These are phyloP conservation scores for Nomada lathburiana DNA, from an alignment of 2,888 invertebrate species.

Conservation along the genomic window DNA sequence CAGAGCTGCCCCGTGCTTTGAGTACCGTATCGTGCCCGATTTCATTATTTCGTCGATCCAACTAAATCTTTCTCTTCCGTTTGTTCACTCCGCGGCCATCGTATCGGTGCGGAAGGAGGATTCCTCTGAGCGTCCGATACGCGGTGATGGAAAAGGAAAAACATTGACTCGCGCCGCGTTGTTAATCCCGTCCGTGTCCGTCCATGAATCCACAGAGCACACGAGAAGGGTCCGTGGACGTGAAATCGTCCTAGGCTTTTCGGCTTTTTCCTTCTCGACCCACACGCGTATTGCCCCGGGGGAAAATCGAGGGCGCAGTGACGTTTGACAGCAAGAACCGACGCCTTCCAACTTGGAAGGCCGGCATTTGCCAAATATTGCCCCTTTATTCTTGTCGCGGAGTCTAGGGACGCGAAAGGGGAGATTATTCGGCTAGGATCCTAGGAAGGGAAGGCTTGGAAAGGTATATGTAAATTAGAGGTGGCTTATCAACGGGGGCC, in stretches of 20 bases:
- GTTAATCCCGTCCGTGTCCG: conserved; percentile 57
- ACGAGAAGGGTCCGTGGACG: conserved; percentile 49
- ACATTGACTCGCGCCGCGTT: conserved; percentile 55
- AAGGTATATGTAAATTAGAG: conserved; percentile 71
- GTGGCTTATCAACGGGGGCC: conserved; percentile 69
- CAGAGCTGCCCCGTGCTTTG: neutral
- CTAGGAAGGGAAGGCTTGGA: conserved; percentile 51
- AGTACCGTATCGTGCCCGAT: too few species aligned
- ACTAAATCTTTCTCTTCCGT: neutral
- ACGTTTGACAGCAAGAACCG: too few species aligned
- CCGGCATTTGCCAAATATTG: too few species aligned
- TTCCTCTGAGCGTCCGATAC: too few species aligned
- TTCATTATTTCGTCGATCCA: neutral
- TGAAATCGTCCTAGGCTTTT: conserved; percentile 54
- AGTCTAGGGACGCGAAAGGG: neutral
- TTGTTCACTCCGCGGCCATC: too few species aligned
- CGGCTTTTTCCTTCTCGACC: too few species aligned
- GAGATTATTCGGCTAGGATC: conserved; percentile 39
- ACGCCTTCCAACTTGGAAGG: too few species aligned
- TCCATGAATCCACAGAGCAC: conserved; percentile 61
- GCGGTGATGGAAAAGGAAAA: too few species aligned
- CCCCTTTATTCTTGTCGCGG: too few species aligned
- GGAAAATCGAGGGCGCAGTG: conserved; percentile 30
- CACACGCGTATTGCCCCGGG: neutral
- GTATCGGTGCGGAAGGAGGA: neutral